A percentile compares a stretch with the other conserved stretches of the same genome.
Conservation (phyloP, 2,888 invertebrate species). For the Spisula solida region DNA sequence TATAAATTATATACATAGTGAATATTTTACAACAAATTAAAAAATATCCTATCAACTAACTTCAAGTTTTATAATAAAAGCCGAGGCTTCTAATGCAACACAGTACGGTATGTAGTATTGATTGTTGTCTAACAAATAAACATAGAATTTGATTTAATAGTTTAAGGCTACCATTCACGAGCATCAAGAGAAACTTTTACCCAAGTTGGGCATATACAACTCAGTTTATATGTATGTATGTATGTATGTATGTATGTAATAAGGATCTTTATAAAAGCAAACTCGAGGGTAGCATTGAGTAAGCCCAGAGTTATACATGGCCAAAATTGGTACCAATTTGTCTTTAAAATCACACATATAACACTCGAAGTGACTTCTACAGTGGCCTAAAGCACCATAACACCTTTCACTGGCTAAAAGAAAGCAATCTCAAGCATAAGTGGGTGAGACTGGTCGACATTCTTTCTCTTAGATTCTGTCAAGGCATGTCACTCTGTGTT, state of each 20-base stretch:
- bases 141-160: conserved; percentile 7
- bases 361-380: not conserved
- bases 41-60: conserved; percentile 53
- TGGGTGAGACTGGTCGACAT: conserved; percentile 45
- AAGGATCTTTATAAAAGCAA: conserved; percentile 20
- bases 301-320: conserved; percentile 30
- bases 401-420: conserved; percentile 11
- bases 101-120: not conserved
- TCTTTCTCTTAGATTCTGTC: conserved; percentile 22
- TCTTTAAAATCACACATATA: not conserved
- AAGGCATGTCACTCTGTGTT: not conserved
- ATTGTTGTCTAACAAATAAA: conserved; percentile 1
- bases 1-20: conserved; percentile 68
- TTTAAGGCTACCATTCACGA: not conserved
- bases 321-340: conserved; percentile 49
- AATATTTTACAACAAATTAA: conserved; percentile 72
- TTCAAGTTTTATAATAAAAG: conserved; percentile 53
- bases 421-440: conserved; percentile 35
- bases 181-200: not conserved
- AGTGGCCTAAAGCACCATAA: not conserved
- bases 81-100: conserved; percentile 24
- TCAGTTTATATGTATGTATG: conserved; percentile 67
- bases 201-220: conserved; percentile 14
- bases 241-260: conserved; percentile 72
- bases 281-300: conserved; percentile 14